These are phyloP conservation scores for Micronisus gabar DNA, from an alignment of 2,113 vertebrate genomes.

Conservation along the genomic window DNA sequence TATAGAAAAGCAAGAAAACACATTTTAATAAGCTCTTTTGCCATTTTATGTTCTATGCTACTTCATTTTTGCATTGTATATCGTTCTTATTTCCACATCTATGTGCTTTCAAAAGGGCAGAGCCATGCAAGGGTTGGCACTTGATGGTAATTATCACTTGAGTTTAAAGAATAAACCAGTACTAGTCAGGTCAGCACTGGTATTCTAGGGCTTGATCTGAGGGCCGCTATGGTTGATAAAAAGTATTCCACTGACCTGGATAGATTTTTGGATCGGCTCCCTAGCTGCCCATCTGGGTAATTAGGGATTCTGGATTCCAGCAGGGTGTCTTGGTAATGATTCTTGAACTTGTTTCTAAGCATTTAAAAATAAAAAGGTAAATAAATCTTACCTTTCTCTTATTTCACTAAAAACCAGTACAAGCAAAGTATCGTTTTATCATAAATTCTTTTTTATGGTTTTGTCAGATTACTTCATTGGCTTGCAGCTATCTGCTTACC, in stretches of 20 bases:
- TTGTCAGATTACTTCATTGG: neutral
- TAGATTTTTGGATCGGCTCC: neutral
- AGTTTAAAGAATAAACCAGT: neutral
- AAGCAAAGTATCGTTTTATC: neutral
- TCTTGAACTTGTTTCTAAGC: neutral
- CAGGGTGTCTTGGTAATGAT: neutral
- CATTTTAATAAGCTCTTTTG: neutral
- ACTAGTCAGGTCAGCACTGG: neutral
- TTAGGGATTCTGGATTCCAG: neutral
- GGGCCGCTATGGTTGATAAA: rapidly evolving
- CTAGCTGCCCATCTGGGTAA: neutral
- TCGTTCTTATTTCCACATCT: rapidly evolving
- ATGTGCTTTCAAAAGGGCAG: neutral
- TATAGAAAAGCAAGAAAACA: neutral
- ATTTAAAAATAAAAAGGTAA: neutral
- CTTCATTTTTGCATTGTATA: rapidly evolving
- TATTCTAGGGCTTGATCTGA: neutral
- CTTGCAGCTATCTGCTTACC: neutral
- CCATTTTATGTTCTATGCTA: neutral
- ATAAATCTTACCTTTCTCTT: neutral
- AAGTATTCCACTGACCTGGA: neutral
- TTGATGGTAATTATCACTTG: neutral
- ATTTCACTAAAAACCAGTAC: neutral
- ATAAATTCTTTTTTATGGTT: neutral
- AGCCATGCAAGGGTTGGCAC: rapidly evolving